Evolutionary conservation across 2,113 vertebrate genomes (phyloP).

Genomic region (Gavialis gangeticus): DNA sequence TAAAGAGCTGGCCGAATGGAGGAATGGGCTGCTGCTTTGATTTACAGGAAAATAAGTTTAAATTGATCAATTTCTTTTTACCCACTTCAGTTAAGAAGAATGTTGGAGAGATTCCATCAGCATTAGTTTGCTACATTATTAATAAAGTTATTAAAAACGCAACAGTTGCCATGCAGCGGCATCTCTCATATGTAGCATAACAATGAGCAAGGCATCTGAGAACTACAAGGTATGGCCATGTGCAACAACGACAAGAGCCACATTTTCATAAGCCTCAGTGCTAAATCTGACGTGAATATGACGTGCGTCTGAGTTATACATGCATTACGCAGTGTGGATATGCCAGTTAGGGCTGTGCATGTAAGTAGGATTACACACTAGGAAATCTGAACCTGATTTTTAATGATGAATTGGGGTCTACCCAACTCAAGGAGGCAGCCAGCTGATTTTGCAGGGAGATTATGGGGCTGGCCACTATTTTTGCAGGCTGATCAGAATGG

Average conservation of each 20-base stretch:
- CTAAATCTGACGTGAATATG: not conserved
- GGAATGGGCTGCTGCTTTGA: not conserved
- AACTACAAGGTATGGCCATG: not conserved
- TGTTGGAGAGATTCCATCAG: not conserved
- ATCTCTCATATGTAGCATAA: not conserved
- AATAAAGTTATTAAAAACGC: not conserved
- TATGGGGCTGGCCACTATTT: no score
- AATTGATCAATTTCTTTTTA: not conserved
- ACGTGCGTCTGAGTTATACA: not conserved
- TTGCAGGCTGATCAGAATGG: no score
- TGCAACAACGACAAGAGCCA: not conserved
- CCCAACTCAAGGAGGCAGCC: no score
- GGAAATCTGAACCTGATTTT: not conserved
- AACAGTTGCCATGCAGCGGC: not conserved
- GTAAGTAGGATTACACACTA: not conserved
- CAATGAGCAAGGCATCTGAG: not conserved
- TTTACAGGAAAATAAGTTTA: not conserved
- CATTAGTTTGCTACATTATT: not conserved
- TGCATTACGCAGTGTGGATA: not conserved
- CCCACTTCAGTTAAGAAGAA: not conserved
- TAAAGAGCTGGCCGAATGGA: not conserved
- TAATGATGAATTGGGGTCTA: not conserved
- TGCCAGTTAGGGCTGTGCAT: not conserved
- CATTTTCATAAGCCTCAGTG: not conserved
- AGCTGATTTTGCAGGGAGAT: no score